Evolutionary conservation across 2,888 invertebrate genomes (phyloP), one percentile per base, ranked within the genome.

Genomic region (Drosophila monieri): DNA sequence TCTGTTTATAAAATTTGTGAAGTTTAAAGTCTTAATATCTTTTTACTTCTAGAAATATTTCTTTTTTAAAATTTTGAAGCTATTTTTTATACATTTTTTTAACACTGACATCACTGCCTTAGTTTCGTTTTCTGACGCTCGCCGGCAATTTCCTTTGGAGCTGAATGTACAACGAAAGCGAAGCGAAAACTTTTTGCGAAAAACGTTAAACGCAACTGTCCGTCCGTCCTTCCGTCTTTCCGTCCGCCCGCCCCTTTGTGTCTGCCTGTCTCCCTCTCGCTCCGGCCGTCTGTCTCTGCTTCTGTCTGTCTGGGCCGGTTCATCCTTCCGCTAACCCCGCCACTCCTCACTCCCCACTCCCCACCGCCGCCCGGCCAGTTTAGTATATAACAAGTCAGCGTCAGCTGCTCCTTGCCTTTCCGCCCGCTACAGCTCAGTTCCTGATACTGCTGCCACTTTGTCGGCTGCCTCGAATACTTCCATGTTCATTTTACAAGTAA

Each of bases 401-500:
- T 85, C 81, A 81, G 83, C 83, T 83, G 85, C 81, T 74, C 62
- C 75, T 75, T 49, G 49, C 58, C 52, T 43, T 43, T 64, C 54
- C 61, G 64, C 61, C 49, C 57, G 62, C 44, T 23, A 49, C 56
- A 51, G 48, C 44, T 10, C 37, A 44, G 56, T 48, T 71, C 41
- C 52, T 52, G 74, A 77, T 78, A 74, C 74, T 64, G 64, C 66
- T 57, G 71, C 77, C 85, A 79, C 80, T 85, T 85, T 83, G 85
- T 78, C 85, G 78, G 83, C 83, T 80, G 80, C 77, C 80, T 84
- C 80, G 81, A 85, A 85, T 85, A 77, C 87, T 85, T 85, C 81
- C 85, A 85, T 81, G 85, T 85, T 86, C 85, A 78, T 77, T 86
- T 87, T 80, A 84, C 86, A 83, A 88, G 79, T 86, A 88, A 89